Percentiles rank a stretch among this genome's conserved stretches.
These are phyloP conservation scores for Calonectris borealis DNA, from an alignment of 2,113 vertebrate species.

Conservation along the genomic window DNA sequence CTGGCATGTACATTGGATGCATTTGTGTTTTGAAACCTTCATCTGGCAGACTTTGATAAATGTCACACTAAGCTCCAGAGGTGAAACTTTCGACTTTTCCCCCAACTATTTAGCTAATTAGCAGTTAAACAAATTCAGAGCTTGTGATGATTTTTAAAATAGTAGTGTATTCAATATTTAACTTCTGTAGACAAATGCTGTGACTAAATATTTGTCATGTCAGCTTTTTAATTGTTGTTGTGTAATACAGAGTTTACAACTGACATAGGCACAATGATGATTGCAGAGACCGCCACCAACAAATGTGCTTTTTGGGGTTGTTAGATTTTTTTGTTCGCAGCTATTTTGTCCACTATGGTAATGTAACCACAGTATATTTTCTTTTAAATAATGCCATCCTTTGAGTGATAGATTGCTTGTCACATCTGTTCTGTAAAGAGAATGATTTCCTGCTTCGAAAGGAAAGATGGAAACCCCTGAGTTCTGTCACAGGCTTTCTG, in stretches of 20 bases:
- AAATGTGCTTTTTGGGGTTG: neutral
- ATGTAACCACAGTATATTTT: neutral
- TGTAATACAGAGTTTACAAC: constrained; percentile 17
- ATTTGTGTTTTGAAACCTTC: neutral
- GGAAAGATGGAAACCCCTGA: neutral
- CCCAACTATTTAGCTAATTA: neutral
- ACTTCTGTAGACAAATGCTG: neutral
- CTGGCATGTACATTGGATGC: rapidly evolving
- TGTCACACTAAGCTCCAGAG: neutral
- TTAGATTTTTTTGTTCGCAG: neutral
- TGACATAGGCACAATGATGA: neutral
- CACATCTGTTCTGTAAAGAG: neutral
- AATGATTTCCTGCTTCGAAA: neutral
- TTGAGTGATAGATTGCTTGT: neutral
- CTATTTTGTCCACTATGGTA: neutral
- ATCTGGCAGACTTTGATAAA: neutral
- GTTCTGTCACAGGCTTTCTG: neutral
- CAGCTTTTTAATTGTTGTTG: constrained; percentile 32
- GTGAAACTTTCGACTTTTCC: neutral
- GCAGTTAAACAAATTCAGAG: neutral
- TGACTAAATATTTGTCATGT: constrained; percentile 23
- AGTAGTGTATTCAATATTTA: neutral
- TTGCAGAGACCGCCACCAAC: neutral
- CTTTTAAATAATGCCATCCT: neutral
- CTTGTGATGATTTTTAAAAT: neutral